Evolutionary conservation across 2,797 vertebrate genomes (phyloP).

Genomic region (Melanotaenia maccullochi): DNA sequence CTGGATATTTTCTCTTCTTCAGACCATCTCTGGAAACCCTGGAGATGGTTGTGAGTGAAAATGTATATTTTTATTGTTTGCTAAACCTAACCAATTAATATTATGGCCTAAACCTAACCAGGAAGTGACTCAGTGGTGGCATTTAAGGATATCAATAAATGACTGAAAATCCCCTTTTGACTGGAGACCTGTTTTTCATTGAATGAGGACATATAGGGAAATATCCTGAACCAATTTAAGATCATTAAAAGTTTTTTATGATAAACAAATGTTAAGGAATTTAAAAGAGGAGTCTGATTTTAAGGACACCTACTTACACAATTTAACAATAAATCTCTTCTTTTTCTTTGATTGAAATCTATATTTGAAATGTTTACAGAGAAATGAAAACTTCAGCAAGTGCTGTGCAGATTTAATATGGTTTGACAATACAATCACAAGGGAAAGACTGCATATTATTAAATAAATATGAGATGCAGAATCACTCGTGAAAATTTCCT

Average conservation of each 20-base stretch:
- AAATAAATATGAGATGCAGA: conserved; percentile 63
- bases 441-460: conserved; percentile 39
- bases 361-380: conserved; percentile 34
- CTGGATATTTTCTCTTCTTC: too few relatives aligned
- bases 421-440: conserved; percentile 47
- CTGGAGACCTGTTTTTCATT: too few relatives aligned
- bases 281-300: conserved; percentile 8
- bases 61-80: too few relatives aligned
- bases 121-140: too few relatives aligned
- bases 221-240: too few relatives aligned
- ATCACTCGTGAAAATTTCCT: conserved; percentile 73
- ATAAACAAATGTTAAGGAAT: not conserved
- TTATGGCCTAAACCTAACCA: too few relatives aligned
- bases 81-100: too few relatives aligned
- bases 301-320: not conserved
- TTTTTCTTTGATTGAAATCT: conserved; percentile 6
- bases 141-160: too few relatives aligned
- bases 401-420: conserved; percentile 37
- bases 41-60: too few relatives aligned
- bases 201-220: too few relatives aligned
- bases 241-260: not conserved
- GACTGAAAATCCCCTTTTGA: too few relatives aligned
- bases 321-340: conserved; percentile 9
- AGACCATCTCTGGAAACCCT: too few relatives aligned
- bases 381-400: conserved; percentile 23